Conservation (phyloP, 1,140 invertebrate genomes). For the Archivesica marissinica region DNA sequence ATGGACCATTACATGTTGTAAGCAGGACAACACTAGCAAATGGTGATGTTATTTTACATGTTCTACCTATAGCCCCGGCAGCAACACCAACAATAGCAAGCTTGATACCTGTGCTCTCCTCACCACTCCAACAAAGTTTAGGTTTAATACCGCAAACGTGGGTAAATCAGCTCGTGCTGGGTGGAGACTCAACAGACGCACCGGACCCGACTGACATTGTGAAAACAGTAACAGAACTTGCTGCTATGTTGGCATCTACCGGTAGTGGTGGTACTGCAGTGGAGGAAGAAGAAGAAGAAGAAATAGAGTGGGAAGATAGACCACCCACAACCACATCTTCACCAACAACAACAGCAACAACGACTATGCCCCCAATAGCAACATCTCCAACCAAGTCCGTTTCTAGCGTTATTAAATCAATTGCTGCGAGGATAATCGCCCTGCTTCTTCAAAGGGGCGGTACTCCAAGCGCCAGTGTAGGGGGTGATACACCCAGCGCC, state of each 20-base stretch:
- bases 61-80: not conserved
- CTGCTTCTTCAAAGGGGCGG: not conserved
- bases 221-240: not conserved
- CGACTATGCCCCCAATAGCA: not conserved
- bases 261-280: not conserved
- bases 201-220: conserved; percentile 2
- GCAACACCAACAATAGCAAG: not conserved
- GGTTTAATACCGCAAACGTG: not conserved
- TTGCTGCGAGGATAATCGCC: not conserved
- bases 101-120: not conserved
- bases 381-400: not conserved
- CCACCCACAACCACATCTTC: not conserved
- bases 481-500: too few relatives aligned
- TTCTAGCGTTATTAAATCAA: not conserved
- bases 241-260: not conserved
- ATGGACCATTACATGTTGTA: not conserved
- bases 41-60: not conserved
- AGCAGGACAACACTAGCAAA: too few relatives aligned
- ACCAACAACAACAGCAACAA: not conserved
- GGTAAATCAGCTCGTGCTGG: not conserved
- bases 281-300: conserved; percentile 19
- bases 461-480: too few relatives aligned
- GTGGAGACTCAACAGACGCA: not conserved
- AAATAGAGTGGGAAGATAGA: not conserved
- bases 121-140: not conserved